Evolutionary conservation across 1,140 invertebrate species (phyloP).

Genomic region (Macrotrachela quadricornifera): DNA sequence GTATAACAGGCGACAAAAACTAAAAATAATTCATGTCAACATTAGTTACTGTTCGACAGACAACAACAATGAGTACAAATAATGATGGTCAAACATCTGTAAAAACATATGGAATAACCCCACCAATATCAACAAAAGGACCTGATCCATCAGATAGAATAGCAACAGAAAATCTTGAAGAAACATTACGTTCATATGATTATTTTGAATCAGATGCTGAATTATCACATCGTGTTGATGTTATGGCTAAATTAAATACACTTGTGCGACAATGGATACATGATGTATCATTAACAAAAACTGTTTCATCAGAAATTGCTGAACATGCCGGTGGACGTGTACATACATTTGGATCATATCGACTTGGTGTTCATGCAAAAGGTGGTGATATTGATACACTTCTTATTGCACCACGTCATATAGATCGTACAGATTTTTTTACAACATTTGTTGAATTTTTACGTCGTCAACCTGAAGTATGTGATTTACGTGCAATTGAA

Average conservation of each 20-base stretch:
- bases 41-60: too few relatives aligned
- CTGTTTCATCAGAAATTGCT: slow-evolving; percentile 23
- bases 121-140: slow-evolving; percentile 33
- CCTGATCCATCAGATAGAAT: slow-evolving; percentile 63
- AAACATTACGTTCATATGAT: slow-evolving; percentile 58
- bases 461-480: slow-evolving; percentile 62
- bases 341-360: slow-evolving; percentile 90
- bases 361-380: slow-evolving; percentile 60
- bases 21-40: too few relatives aligned
- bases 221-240: slow-evolving; percentile 54
- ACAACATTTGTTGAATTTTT: slow-evolving; percentile 72
- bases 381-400: slow-evolving; percentile 97
- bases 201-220: slow-evolving; percentile 75
- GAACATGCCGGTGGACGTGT: slow-evolving; percentile 72
- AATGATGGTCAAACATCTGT: too few relatives aligned
- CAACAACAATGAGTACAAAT: too few relatives aligned
- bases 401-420: slow-evolving; percentile 84
- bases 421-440: slow-evolving; percentile 82
- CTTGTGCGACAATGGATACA: slow-evolving; percentile 75
- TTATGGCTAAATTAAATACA: slow-evolving; percentile 54
- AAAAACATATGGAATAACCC: background rate
- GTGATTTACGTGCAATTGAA: slow-evolving; percentile 53
- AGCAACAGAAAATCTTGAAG: slow-evolving; percentile 57
- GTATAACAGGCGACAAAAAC: too few relatives aligned
- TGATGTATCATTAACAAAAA: slow-evolving; percentile 36